A percentile compares a stretch with the other conserved stretches of the same genome.
Conservation (phyloP, 2,888 invertebrate genomes). For the Tetheella fluctuosa region DNA sequence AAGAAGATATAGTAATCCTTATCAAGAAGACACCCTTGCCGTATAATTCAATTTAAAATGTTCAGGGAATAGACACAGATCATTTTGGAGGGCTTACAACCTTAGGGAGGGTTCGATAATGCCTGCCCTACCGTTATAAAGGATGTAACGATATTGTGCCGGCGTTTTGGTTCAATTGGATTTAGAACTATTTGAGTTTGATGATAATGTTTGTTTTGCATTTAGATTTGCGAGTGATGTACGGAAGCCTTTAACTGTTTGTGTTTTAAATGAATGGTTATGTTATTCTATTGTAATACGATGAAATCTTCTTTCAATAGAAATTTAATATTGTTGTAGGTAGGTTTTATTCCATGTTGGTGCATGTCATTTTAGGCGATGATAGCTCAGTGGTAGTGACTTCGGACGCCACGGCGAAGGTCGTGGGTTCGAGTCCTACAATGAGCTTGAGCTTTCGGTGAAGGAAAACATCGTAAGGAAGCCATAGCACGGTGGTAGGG, state of each 20-base stretch:
- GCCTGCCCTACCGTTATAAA: slow-evolving; percentile 2
- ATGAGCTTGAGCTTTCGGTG: too few species aligned
- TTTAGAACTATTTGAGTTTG: background rate
- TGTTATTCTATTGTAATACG: background rate
- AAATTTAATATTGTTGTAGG: too few species aligned
- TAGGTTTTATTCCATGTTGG: too few species aligned
- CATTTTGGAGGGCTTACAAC: slow-evolving; percentile 9
- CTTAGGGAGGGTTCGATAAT: slow-evolving; percentile 9
- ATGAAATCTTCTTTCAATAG: too few species aligned
- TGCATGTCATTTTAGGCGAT: too few species aligned
- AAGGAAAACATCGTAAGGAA: too few species aligned
- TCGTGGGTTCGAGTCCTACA: too few species aligned
- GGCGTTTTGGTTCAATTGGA: slow-evolving; percentile 1
- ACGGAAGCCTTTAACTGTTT: background rate
- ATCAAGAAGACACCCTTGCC: background rate
- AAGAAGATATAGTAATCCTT: background rate
- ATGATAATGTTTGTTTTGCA: slow-evolving; percentile 1
- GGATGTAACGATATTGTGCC: slow-evolving; percentile 7
- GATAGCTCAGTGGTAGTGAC: too few species aligned
- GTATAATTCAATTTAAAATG: slow-evolving; percentile 11
- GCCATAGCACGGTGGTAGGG: too few species aligned
- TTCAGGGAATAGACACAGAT: slow-evolving; percentile 5
- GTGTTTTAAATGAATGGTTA: background rate
- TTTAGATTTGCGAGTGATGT: background rate
- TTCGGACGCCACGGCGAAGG: too few species aligned